Evolutionary conservation across 2,888 invertebrate species (phyloP).

Genomic region (Dasypogon diadema): DNA sequence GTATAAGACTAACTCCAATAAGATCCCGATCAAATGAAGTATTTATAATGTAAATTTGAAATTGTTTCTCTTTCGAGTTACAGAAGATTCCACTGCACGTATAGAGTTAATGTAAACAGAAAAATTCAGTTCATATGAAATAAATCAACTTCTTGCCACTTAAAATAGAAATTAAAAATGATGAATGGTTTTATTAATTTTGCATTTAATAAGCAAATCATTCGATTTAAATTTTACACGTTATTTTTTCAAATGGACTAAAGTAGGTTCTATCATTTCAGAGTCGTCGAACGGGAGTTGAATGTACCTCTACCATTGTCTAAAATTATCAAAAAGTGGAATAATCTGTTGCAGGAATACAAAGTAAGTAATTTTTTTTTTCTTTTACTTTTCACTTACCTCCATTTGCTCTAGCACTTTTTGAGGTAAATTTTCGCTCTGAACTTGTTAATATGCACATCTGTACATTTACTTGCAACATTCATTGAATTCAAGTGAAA

Average conservation of each 20-base stretch:
- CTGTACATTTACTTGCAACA: constrained; percentile 30
- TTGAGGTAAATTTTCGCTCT: constrained; percentile 17
- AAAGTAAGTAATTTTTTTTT: constrained; percentile 62
- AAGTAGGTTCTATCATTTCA: constrained; percentile 56
- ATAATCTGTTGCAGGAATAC: constrained; percentile 69
- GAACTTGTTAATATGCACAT: constrained; percentile 42
- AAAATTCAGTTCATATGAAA: too few species aligned
- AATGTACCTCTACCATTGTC: constrained; percentile 69
- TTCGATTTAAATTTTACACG: too few species aligned
- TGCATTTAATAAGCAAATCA: too few species aligned
- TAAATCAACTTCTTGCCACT: too few species aligned
- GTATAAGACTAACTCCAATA: too few species aligned
- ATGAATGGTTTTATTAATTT: too few species aligned
- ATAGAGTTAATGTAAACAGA: too few species aligned
- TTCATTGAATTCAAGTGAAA: constrained; percentile 44
- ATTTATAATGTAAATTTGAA: too few species aligned
- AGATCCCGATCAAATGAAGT: too few species aligned
- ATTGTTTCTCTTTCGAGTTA: too few species aligned
- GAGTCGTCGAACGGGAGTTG: constrained; percentile 68
- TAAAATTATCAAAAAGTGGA: constrained; percentile 70
- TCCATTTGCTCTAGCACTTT: constrained; percentile 14
- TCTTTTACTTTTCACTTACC: background rate
- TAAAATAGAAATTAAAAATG: too few species aligned
- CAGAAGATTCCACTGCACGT: too few species aligned
- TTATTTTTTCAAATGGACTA: background rate